These are phyloP conservation scores for Patella caerulea DNA, from an alignment of 2,888 invertebrate species.

Conservation along the genomic window DNA sequence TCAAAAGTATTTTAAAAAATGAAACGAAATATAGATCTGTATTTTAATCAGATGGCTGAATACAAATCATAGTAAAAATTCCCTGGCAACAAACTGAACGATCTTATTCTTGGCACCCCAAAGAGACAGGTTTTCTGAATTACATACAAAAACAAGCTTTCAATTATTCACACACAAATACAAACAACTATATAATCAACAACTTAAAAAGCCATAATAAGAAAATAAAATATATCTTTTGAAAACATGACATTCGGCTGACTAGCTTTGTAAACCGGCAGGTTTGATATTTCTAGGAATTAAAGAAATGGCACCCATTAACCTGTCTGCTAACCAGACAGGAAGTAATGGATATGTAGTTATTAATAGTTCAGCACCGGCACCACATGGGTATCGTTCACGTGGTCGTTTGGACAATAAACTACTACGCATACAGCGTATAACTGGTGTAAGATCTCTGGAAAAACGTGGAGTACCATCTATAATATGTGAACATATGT, in stretches of 20 bases:
- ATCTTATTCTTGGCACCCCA: too few species aligned
- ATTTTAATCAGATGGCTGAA: too few species aligned
- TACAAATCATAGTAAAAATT: too few species aligned
- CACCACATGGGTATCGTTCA: conserved; percentile 62
- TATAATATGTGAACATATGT: conserved; percentile 54
- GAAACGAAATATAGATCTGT: too few species aligned
- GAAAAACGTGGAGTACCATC: conserved; percentile 46
- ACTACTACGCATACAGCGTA: conserved; percentile 62
- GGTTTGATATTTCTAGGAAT: conserved; percentile 50
- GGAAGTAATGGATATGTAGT: conserved; percentile 61
- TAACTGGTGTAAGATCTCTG: conserved; percentile 64
- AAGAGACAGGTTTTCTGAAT: too few species aligned
- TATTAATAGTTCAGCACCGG: conserved; percentile 60
- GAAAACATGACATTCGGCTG: background rate
- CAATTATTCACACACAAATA: too few species aligned
- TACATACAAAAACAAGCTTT: too few species aligned
- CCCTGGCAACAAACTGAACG: too few species aligned
- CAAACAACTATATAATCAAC: too few species aligned
- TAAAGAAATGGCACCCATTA: conserved; percentile 49
- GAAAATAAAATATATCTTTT: background rate
- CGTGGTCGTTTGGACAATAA: conserved; percentile 64
- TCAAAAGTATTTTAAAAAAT: too few species aligned
- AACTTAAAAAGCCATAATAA: too few species aligned
- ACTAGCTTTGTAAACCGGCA: conserved; percentile 30
- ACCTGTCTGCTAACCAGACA: conserved; percentile 62